Evolutionary conservation across 2,797 vertebrate genomes (phyloP).

Genomic region (Sebastes nivosus): DNA sequence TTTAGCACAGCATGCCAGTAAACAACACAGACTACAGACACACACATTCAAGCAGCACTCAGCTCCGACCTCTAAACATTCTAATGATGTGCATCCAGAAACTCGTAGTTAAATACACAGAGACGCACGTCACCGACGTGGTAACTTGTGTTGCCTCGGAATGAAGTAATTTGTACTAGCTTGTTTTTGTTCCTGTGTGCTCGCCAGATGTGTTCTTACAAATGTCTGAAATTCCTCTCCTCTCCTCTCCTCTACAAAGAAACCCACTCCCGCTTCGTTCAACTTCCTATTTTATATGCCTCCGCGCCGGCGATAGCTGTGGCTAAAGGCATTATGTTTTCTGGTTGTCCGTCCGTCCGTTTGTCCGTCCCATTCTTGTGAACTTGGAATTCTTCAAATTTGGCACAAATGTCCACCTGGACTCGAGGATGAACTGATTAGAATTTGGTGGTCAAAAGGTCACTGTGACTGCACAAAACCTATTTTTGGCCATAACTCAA

Average conservation of each 20-base stretch:
- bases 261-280: not conserved
- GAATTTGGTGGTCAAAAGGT: no score
- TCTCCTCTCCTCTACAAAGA: not conserved
- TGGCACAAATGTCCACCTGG: no score
- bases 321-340: no score
- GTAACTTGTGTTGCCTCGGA: constrained; percentile 15
- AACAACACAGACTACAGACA: constrained; percentile 52
- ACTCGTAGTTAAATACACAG: constrained; percentile 22
- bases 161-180: constrained; percentile 29
- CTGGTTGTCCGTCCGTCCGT: no score
- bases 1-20: constrained; percentile 51
- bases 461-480: no score
- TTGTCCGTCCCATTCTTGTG: no score
- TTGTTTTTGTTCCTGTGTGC: constrained; percentile 26
- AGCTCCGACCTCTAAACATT: constrained; percentile 41
- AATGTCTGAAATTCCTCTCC: not conserved
- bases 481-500: no score
- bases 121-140: not conserved
- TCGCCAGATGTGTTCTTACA: constrained; percentile 19
- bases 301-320: no score
- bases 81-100: constrained; percentile 30
- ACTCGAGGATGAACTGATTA: no score
- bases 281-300: not conserved
- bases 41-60: constrained; percentile 57
- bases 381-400: rapidly evolving